A percentile compares a stretch with the other conserved stretches of the same genome.
phyloP scores from a whole-genome alignment of 2,888 invertebrate species.

The Pristionchus maxplancki region DNA sequence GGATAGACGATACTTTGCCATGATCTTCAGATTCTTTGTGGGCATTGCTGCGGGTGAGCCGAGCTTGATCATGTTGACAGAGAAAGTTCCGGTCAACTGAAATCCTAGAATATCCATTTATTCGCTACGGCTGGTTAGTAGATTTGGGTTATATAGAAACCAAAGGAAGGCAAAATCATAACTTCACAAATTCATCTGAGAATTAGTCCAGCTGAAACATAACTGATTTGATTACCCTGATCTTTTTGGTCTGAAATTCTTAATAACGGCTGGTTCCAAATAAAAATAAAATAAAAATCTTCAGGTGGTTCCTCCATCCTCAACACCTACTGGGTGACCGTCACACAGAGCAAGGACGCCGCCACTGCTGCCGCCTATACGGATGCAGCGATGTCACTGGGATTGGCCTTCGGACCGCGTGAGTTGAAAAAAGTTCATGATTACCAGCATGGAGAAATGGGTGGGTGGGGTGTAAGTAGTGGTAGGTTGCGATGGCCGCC shows the following conservation, averaged over 20 bases:
- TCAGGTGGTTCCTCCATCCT: constrained; percentile 58
- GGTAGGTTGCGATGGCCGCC: too few species aligned
- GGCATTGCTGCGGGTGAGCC: constrained; percentile 45
- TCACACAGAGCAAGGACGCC: constrained; percentile 53
- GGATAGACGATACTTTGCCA: constrained; percentile 33
- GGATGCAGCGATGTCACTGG: constrained; percentile 56
- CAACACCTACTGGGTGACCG: constrained; percentile 58
- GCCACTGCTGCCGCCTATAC: constrained; percentile 56
- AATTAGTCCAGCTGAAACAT: too few species aligned
- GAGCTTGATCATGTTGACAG: too few species aligned
- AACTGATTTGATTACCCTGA: too few species aligned
- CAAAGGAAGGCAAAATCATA: too few species aligned
- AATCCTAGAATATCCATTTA: too few species aligned
- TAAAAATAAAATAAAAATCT: too few species aligned
- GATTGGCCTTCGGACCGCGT: constrained; percentile 57
- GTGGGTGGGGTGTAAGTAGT: not conserved
- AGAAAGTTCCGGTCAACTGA: too few species aligned
- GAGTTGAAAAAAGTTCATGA: not conserved
- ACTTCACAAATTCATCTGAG: too few species aligned
- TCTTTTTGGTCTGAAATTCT: too few species aligned
- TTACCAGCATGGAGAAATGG: not conserved
- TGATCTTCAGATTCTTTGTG: constrained; percentile 23
- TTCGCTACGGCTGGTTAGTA: not conserved
- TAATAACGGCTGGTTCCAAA: too few species aligned
- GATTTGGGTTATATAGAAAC: not conserved